Evolutionary conservation across 2,797 vertebrate species (phyloP).

Genomic region (Sebastes steindachneri): DNA sequence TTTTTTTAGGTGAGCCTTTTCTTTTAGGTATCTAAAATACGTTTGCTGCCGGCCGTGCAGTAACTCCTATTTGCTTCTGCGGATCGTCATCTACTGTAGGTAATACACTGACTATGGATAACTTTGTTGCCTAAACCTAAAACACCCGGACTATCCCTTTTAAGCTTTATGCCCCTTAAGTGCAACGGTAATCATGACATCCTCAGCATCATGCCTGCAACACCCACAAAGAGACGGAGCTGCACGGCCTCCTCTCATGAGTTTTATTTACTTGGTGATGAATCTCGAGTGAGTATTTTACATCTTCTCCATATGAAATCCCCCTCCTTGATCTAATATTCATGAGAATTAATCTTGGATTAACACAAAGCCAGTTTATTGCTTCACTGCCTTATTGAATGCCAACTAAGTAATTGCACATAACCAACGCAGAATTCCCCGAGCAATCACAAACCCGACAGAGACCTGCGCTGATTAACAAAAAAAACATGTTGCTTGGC

Average conservation of each 20-base stretch:
- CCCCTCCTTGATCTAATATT: slow-evolving; percentile 74
- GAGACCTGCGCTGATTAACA: slow-evolving; percentile 51
- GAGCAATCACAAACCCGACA: slow-evolving; percentile 2
- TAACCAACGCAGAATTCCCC: slow-evolving; percentile 54
- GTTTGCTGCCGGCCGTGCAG: neutral
- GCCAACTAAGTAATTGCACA: slow-evolving; percentile 70
- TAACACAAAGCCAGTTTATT: slow-evolving; percentile 77
- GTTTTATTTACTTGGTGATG: slow-evolving; percentile 38
- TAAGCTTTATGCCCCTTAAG: neutral
- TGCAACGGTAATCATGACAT: slow-evolving; percentile 7
- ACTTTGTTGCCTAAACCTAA: neutral
- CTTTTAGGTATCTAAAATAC: neutral
- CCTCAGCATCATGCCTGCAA: neutral
- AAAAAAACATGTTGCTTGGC: slow-evolving; percentile 42
- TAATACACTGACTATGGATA: neutral
- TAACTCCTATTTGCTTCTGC: no score
- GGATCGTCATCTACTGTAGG: accelerated
- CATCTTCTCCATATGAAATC: slow-evolving; percentile 56
- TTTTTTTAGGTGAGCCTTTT: no score
- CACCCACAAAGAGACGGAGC: slow-evolving; percentile 5
- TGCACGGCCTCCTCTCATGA: slow-evolving; percentile 17
- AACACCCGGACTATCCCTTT: neutral
- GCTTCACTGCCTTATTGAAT: slow-evolving; percentile 67
- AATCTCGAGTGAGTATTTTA: slow-evolving; percentile 59
- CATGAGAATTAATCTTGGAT: slow-evolving; percentile 77